Evolutionary conservation across 2,113 vertebrate species (phyloP), one percentile per base, ranked within the genome.

Genomic region (Sclerurus mexicanus): DNA sequence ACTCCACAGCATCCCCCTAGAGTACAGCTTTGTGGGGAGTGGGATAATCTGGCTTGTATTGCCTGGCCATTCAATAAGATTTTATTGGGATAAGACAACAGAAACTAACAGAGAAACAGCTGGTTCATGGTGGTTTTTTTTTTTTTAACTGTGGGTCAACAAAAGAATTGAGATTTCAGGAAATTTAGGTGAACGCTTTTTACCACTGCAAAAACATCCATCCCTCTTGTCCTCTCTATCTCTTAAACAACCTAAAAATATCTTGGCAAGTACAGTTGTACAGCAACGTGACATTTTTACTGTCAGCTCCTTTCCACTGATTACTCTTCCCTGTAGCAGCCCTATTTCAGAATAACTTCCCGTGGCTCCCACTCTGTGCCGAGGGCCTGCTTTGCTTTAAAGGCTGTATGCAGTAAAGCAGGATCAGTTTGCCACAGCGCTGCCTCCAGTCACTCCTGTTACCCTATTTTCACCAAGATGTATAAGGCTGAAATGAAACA

Each of bases 331-430:
- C 68, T 55, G 46, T 74, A 55, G 55, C 53, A 80, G 79, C 60
- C 82, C 73, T 62, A 24, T 74, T 78, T 90, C 85, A 67, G 75
- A 75, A 12, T 10, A 87, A 56, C 64, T 72, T 84, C 62, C 72
- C 0, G 0, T 35, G 60, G 64, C 58, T 90, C 9, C 2, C 0
- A 11, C 44, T 58, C 52, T 77, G 67, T 0, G 2, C 37, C 10
- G n/a, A 67, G 66, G 83, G 35, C 33, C 60, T 58, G 49, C 21
- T 66, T 82, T 87, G 44, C 72, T 42, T 66, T 39, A 64, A 90
- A 69, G 33, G 35, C 60, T 49, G 2, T 5, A 25, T 4, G 44
- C 46, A 33, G 33, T 9, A n/a, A 28, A 59, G 75, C 44, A 93
- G 77, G 49, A 64, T 42, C 44, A 46, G 12, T 22, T 46, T 6